Base-by-base conservation (phyloP, 2,113 vertebrate genomes). In the Lichenostomus cassidix region DNA sequence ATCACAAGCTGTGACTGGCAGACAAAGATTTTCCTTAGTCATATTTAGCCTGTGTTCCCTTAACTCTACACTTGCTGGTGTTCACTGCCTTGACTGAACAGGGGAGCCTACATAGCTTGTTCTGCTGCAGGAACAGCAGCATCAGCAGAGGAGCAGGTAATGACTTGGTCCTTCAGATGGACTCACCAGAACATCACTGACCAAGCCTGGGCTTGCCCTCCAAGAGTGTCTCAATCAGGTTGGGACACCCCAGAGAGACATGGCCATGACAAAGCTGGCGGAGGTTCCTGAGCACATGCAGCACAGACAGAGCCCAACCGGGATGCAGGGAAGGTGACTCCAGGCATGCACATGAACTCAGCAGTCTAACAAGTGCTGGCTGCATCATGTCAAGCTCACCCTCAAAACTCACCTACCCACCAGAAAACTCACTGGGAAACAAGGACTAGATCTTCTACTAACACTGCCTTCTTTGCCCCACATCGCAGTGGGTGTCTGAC, bases 191-290 rank as follows among this genome's bases (percentile, higher is more conserved):
- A 55, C 39, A 63, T 21, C 47, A 55, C 56, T 92, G 83, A 86
- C 86, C 73, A 83, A 71, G 95, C 73, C 89, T 75, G 39, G 89
- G 73, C 92, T 90, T 92, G 94, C 28, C 60, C 76, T 95, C 55
- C 47, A 14, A 76, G 58, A 65, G 55, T 55, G 76, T 90, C 91
- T 89, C 92, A 96, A 55, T 19, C 27, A 67, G 56, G 15, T 0
- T 90, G 76, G 56, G 86, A 88, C 86, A 90, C 29, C 33, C 35
- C 7, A 12, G 33, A 86, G 73, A 87, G 71, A 81, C 59, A 28
- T 0, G 19, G 68, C 55, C 86, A 76, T 56, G 50, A 70, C 71
- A 37, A 60, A 63, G 76, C 59, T 63, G 55, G 15, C 22, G 35
- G 24, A 96, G 33, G 76, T 21, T 93, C 60, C 73, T 9, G 42